Percentiles rank a stretch among this genome's conserved stretches.
These are phyloP conservation scores for Mionectes olivaceus DNA, from an alignment of 2,797 vertebrate genomes.

Conservation along the genomic window DNA sequence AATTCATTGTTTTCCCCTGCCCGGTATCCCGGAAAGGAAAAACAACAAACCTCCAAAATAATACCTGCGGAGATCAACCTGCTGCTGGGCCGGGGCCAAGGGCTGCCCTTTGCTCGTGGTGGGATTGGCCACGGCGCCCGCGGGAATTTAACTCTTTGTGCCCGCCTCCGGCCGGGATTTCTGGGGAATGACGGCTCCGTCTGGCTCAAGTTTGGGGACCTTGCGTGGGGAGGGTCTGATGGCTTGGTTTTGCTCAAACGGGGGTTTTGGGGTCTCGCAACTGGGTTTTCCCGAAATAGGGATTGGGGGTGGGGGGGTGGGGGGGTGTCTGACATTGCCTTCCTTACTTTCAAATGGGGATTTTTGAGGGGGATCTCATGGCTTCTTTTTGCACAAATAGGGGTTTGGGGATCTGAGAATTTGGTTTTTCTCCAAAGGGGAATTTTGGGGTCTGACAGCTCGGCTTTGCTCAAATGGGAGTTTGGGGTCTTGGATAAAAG, in stretches of 20 bases:
- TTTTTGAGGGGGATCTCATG: neutral
- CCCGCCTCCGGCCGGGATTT: neutral
- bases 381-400: rapidly evolving
- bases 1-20: neutral
- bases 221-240: no score
- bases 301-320: neutral
- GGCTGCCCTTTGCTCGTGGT: neutral
- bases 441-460: neutral
- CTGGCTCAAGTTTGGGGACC: rapidly evolving
- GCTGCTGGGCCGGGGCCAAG: constrained; percentile 56
- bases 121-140: constrained; percentile 11
- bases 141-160: constrained; percentile 59
- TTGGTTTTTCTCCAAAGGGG: neutral
- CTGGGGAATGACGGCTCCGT: rapidly evolving
- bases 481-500: neutral
- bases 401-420: rapidly evolving
- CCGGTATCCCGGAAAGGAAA: neutral
- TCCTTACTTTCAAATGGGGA: rapidly evolving
- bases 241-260: rapidly evolving
- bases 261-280: neutral
- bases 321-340: neutral
- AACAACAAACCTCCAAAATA: neutral
- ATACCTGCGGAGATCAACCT: constrained; percentile 56
- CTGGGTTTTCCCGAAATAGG: neutral
- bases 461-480: neutral